phyloP scores from a whole-genome alignment of 2,113 vertebrate species.

The Haemorhous mexicanus region DNA sequence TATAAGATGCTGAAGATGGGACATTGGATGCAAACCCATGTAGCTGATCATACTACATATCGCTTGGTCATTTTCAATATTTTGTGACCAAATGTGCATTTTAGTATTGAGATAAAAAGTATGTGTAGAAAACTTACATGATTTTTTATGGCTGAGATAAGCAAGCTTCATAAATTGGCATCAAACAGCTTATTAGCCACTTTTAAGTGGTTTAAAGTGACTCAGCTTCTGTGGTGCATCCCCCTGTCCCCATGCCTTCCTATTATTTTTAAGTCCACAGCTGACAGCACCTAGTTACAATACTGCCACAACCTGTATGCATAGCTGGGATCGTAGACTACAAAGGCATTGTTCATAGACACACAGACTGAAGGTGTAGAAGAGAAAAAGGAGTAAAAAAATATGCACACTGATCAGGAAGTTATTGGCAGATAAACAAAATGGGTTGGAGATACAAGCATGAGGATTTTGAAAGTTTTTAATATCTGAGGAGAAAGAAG shows the following conservation, averaged over 20 bases:
- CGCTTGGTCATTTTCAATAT: not conserved
- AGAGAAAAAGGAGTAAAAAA: not conserved
- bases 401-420: accelerated
- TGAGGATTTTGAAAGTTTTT: not conserved
- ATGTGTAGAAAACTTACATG: not conserved
- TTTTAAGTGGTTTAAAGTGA: not conserved
- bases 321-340: not conserved
- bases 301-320: accelerated
- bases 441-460: not conserved
- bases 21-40: accelerated
- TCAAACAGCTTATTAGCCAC: not conserved
- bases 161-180: not conserved
- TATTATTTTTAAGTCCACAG: not conserved
- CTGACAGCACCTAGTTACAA: not conserved
- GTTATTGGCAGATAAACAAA: not conserved
- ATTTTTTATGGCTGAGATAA: not conserved
- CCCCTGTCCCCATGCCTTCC: too few species aligned
- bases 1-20: not conserved
- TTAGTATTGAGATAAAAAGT: not conserved
- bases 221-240: not conserved
- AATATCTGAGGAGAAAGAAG: not conserved
- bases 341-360: not conserved
- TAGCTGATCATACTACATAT: not conserved
- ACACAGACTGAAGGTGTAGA: not conserved
- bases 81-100: not conserved